These are phyloP conservation scores for Drosophila nikananu DNA, from an alignment of 1,140 invertebrate species.

Conservation along the genomic window DNA sequence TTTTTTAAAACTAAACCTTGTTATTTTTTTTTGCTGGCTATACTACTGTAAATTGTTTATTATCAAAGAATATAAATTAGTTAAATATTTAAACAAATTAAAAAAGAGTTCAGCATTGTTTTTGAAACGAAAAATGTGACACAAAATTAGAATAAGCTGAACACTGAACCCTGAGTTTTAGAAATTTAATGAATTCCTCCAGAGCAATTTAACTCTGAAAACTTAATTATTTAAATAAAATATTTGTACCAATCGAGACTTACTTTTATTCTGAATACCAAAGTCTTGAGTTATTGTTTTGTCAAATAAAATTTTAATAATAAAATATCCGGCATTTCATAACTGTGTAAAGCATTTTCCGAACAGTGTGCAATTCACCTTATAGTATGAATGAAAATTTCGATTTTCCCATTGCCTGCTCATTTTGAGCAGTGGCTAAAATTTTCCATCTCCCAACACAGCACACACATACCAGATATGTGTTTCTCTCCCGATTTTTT, in stretches of 20 bases:
- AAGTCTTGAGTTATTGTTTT: background rate
- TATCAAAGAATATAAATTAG: too few species aligned
- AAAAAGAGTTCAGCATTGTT: background rate
- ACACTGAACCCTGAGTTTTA: too few species aligned
- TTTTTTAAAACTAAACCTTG: too few species aligned
- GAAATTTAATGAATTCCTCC: too few species aligned
- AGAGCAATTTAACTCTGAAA: too few species aligned
- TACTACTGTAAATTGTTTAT: background rate
- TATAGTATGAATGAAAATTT: conserved; percentile 84
- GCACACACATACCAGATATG: conserved; percentile 9
- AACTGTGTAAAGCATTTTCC: background rate
- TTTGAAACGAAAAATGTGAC: background rate
- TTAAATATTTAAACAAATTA: too few species aligned
- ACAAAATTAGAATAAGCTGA: background rate
- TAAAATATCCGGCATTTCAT: background rate
- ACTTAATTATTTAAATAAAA: background rate
- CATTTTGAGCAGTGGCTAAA: conserved; percentile 56
- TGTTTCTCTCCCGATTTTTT: conserved; percentile 12
- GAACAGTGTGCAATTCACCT: conserved; percentile 74
- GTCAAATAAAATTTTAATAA: background rate
- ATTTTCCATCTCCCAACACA: conserved; percentile 64
- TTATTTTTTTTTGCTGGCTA: too few species aligned
- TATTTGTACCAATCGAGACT: background rate
- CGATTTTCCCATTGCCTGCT: conserved; percentile 74
- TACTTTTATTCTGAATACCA: background rate